Evolutionary conservation across 2,888 invertebrate genomes (phyloP).

Genomic region (Mythimna albipuncta): DNA sequence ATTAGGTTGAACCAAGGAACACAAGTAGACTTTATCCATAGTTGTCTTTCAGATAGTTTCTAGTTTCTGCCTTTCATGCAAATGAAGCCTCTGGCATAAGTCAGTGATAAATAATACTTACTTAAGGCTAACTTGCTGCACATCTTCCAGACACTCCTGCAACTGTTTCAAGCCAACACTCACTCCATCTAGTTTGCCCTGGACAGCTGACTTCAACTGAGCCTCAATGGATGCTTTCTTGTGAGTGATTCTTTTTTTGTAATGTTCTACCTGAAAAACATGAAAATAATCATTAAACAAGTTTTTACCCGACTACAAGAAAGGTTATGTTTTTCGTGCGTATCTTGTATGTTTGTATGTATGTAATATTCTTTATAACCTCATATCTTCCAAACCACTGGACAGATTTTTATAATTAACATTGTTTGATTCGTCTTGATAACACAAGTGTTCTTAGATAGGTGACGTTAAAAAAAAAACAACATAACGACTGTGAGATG

Average conservation of each 20-base stretch:
- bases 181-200: slow-evolving; percentile 99
- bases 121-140: slow-evolving; percentile 93
- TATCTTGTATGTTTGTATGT: too few relatives aligned
- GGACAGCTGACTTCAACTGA: slow-evolving; percentile 99
- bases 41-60: neutral
- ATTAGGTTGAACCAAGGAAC: neutral
- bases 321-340: too few relatives aligned
- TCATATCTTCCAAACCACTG: too few relatives aligned
- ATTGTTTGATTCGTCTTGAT: too few relatives aligned
- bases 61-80: neutral
- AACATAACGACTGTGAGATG: too few relatives aligned
- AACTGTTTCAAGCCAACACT: slow-evolving; percentile 97
- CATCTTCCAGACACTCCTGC: slow-evolving; percentile 96
- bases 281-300: neutral
- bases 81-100: neutral
- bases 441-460: too few relatives aligned
- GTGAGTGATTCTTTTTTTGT: slow-evolving; percentile 93
- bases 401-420: too few relatives aligned
- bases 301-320: neutral
- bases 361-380: too few relatives aligned
- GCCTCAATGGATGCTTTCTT: slow-evolving; percentile 98
- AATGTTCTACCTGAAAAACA: slow-evolving; percentile 92
- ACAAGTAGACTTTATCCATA: too few relatives aligned
- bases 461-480: too few relatives aligned
- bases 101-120: slow-evolving; percentile 68